Percentiles rank a stretch among this genome's conserved stretches.
These are phyloP conservation scores for Eueremaeus valkanovi DNA, from an alignment of 2,888 invertebrate genomes.

Conservation along the genomic window DNA sequence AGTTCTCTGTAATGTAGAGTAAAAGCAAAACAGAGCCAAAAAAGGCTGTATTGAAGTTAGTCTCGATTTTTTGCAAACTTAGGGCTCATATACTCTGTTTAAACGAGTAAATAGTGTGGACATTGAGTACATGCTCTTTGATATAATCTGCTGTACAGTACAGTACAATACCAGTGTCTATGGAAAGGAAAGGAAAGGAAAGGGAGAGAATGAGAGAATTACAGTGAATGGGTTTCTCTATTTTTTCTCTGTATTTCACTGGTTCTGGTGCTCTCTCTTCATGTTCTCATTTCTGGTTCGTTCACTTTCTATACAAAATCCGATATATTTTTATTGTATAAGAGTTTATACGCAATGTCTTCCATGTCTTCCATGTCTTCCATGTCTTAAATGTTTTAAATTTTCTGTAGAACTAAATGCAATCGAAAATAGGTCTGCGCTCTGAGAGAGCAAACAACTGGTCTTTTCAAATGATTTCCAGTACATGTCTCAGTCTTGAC, in stretches of 20 bases:
- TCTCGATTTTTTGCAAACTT: no score
- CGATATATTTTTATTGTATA: neutral
- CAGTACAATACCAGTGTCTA: neutral
- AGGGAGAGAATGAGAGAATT: neutral
- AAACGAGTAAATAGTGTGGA: no score
- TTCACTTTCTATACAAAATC: neutral
- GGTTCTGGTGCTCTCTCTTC: neutral
- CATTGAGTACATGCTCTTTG: neutral
- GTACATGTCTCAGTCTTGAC: no score
- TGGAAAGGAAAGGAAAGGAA: neutral
- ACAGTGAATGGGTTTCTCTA: neutral
- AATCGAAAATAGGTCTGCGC: no score
- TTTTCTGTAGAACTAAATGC: no score
- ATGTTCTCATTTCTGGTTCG: neutral
- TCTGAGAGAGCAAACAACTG: no score
- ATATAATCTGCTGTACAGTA: neutral
- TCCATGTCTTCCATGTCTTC: neutral
- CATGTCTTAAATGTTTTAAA: no score
- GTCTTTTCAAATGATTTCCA: no score
- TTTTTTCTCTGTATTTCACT: neutral
- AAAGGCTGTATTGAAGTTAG: no score
- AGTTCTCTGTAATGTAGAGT: no score
- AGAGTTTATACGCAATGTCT: neutral
- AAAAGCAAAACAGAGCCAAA: no score
- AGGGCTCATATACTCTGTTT: no score